Conservation (phyloP, 2,888 invertebrate species). For the Temnothorax ravouxi region DNA sequence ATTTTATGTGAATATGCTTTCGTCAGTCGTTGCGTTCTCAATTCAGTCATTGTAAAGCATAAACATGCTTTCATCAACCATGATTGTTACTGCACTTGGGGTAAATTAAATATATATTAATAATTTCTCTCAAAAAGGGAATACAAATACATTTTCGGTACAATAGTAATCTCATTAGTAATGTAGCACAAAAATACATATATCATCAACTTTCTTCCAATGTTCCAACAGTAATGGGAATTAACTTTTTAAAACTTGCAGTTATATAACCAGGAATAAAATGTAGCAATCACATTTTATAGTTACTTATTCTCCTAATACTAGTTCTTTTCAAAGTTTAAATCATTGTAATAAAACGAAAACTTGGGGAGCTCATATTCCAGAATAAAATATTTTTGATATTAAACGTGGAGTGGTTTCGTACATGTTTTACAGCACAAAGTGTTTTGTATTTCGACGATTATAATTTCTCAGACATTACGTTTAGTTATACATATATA, state of each 20-base stretch:
- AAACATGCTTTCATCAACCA: background rate
- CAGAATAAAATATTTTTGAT: background rate
- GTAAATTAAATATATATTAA: background rate
- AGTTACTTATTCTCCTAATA: background rate
- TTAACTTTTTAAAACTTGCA: slow-evolving; percentile 1
- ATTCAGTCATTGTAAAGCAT: background rate
- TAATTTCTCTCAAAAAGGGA: background rate
- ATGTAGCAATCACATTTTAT: slow-evolving; percentile 4
- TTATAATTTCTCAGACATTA: background rate
- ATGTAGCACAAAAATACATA: background rate
- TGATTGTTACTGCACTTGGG: background rate
- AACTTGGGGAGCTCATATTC: background rate
- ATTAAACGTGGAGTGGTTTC: background rate
- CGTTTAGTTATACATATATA: background rate
- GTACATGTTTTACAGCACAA: background rate
- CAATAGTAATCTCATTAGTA: background rate
- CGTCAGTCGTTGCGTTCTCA: background rate
- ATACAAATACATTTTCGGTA: background rate
- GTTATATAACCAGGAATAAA: background rate
- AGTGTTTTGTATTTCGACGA: background rate
- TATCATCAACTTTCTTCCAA: background rate
- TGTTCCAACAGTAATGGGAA: background rate
- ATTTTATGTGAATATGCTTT: background rate
- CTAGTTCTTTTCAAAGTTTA: slow-evolving; percentile 14
- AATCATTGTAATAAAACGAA: background rate